These are phyloP conservation scores for Narcine bancroftii DNA, from an alignment of 2,113 vertebrate genomes.

Conservation along the genomic window DNA sequence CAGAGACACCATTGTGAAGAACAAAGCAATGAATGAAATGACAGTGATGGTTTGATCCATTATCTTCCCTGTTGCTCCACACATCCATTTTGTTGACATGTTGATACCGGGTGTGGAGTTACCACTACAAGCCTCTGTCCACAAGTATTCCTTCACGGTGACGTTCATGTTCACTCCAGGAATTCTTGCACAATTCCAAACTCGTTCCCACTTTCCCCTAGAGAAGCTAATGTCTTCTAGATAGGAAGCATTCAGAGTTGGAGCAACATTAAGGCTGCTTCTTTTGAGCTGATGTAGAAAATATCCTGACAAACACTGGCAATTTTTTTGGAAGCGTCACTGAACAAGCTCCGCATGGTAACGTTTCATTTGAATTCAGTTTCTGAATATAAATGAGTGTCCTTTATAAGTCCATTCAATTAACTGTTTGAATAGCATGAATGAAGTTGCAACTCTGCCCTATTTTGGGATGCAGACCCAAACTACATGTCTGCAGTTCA, in stretches of 20 bases:
- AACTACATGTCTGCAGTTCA: too few relatives aligned
- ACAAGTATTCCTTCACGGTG: not conserved
- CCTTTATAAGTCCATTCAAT: not conserved
- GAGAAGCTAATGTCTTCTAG: not conserved
- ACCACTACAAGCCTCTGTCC: not conserved
- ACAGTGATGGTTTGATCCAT: conserved; percentile 50
- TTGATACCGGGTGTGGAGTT: not conserved
- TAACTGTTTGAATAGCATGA: not conserved
- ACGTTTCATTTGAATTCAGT: not conserved
- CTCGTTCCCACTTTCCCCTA: not conserved
- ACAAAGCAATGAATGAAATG: conserved; percentile 51
- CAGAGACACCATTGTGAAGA: conserved; percentile 61
- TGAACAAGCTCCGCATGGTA: not conserved
- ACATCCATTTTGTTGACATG: not conserved
- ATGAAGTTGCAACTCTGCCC: not conserved
- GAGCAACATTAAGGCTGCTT: not conserved
- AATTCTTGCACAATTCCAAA: not conserved
- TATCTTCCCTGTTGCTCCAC: not conserved
- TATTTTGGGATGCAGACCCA: not conserved
- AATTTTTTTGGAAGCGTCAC: not conserved
- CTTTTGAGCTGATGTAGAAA: not conserved
- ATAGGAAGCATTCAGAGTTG: not conserved
- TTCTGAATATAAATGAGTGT: not conserved
- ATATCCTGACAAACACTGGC: not conserved
- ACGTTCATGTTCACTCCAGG: not conserved